Base-by-base conservation (phyloP, 2,797 vertebrate genomes). In the Phaenicophaeus curvirostris region DNA sequence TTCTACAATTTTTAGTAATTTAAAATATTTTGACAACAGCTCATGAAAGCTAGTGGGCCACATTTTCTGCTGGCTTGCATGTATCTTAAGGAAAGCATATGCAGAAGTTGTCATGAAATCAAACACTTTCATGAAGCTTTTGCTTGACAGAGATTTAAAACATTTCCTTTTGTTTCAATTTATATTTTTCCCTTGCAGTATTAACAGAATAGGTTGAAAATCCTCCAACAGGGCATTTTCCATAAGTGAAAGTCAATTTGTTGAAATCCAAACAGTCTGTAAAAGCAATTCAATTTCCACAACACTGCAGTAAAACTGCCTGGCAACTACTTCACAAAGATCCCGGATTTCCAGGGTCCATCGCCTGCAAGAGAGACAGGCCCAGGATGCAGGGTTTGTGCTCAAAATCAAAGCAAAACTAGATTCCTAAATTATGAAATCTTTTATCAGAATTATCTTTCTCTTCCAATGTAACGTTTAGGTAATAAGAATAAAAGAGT, bases 131-230 rank as follows among this genome's bases (percentile, higher is more conserved):
- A 30, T 21, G 54, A 76, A 76, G 74, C 39, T 80, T 72, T 55
- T 48, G 33, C 51, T 89, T 13, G 6, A 84, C 73, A 78, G n/a
- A 81, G 66, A 73, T 59, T 94, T 63, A 82, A 91, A 90, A 62
- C 27, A 50, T n/a, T 72, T 89, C 51, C 39, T 86, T 86, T 79
- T 73, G 51, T 86, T 91, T 80, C 46, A 58, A 54, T 90, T 91
- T 61, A 9, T 79, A 6, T 31, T 91, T 87, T 88, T 27, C 57
- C 46, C 16, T 85, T 79, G 31, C 67, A 73, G 35, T 76, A 77
- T 85, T 93, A 94, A 87, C 28, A 90, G 62, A 67, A 90, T n/a
- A 69, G 51, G 42, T 62, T 79, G 76, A 90, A 95, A 93, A 79
- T 86, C 51, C 51, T 71, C 42, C 48, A 93, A 50, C 31, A 42